phyloP scores from a whole-genome alignment of 2,797 vertebrate genomes.

The Echeneis naucrates region DNA sequence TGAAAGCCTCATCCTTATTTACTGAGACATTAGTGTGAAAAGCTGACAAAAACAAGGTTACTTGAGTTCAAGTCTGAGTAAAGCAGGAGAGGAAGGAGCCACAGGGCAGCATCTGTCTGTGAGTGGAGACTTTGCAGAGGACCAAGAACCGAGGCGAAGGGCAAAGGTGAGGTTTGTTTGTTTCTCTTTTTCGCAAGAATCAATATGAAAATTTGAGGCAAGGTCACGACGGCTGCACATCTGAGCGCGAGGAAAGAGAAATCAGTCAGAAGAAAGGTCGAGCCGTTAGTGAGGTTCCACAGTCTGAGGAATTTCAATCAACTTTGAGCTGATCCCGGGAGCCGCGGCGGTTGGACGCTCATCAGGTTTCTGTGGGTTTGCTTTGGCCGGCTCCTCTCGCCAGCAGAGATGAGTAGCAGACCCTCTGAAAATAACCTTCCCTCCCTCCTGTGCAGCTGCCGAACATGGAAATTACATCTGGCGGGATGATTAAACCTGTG shows the following conservation, averaged over 20 bases:
- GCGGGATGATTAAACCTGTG: constrained; percentile 59
- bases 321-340: constrained; percentile 62
- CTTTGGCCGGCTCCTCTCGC: constrained; percentile 56
- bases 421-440: constrained; percentile 63
- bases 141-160: background rate
- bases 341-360: constrained; percentile 52
- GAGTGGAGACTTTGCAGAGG: background rate
- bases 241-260: constrained; percentile 17
- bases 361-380: constrained; percentile 74
- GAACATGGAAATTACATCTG: constrained; percentile 72
- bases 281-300: constrained; percentile 45
- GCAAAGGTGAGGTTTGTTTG: background rate
- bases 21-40: background rate
- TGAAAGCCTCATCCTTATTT: constrained; percentile 10
- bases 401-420: constrained; percentile 68
- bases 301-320: constrained; percentile 74
- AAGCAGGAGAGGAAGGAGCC: constrained; percentile 8
- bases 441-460: constrained; percentile 35
- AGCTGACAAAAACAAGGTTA: constrained; percentile 16
- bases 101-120: background rate
- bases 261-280: constrained; percentile 23
- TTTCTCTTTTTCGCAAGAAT: constrained; percentile 16
- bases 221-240: background rate
- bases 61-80: constrained; percentile 5
- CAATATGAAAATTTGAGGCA: constrained; percentile 21